Evolutionary conservation across 53 echinoderm and acorn worm genomes (phyloP), one percentile per base, ranked within the genome.

Genomic region (Holothuria leucospilota): DNA sequence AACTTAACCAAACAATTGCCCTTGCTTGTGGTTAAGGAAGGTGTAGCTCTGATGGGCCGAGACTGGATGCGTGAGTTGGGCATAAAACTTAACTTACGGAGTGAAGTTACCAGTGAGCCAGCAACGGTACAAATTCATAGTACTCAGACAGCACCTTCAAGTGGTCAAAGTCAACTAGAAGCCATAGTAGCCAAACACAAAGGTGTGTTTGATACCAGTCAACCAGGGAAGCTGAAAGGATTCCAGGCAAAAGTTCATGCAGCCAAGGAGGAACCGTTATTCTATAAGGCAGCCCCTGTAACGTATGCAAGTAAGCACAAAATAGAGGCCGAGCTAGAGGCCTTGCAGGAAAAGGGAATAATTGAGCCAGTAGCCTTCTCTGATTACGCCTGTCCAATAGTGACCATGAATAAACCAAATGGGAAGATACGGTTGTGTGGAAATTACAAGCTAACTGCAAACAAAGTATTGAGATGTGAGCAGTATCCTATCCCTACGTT

Each of bases 391-490:
- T 34, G 34, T 34, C 85, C 83, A 20, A 69, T 94, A 25, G 88
- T 92, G 12, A 41, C 81, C 46, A 89, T 89, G 1, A 29, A 27
- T 6, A 94, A 88, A 75, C 87, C 87, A 8, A 62, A 87, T 85
- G 91, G 94, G 4, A 73, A 82, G 41, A 63, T 94, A 0, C n/a
- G 92, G 18, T 71, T 87, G 7, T 34, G 34, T 34, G 34, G 3
- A 25, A 90, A 94, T 66, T 94, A 85, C 42, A 89, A 85, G 28
- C 85, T 91, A 0, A 89, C 92, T 21, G 86, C 85, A 20, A 94
- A 94, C 70, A 87, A 81, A 20, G 81, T 92, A 0, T 67, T 91
- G 2, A 51, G 61, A 21, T 38, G 87, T 16, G 93, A 93, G 63
- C 82, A 93, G 61, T 88, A 90, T 59, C 88, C 93, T 12, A n/a